Evolutionary conservation across 2,888 invertebrate species (phyloP), one percentile per base, ranked within the genome.

Genomic region (Eilema depressum): DNA sequence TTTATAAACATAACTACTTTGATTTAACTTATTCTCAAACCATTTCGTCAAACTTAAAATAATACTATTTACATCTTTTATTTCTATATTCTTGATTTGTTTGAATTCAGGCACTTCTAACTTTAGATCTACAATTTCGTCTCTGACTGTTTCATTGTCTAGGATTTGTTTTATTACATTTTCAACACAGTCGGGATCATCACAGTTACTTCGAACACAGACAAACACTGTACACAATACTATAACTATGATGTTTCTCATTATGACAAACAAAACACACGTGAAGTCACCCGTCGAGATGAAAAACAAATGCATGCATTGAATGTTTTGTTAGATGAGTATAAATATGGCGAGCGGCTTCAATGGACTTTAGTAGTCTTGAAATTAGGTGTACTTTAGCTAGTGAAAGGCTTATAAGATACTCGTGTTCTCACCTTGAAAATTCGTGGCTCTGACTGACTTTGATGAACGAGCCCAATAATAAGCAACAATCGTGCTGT

Each of bases 291-390:
- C 78, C 66, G 76, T 87, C 87, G 78, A 74, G 88, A 77, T 84
- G 80, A 79, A 81, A 87, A 84, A 89, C 90, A 89, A 93, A 90
- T 93, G 93, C 88, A 87, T 77, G 79, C 70, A 76, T 79, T 73
- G 72, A 80, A 82, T 75, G 74, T 74, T 75, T 64, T 70, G 68
- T 72, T 78, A 41, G 75, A 73, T 64, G 66, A 75, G 77, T 28
- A 62, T 66, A 66, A 26, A 64, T 65, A 67, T 20, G 41, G 53
- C 7, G 10, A 30, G 56, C n/a, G 1, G 33, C 41, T 8, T 23
- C 17, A 65, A 33, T 68, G 23, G 26, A 71, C 74, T 53, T 73
- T 76, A 75, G 26, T 4, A 0, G 0, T 33, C 11, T 64, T 33
- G 28, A 0, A 1, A 61, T 77, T 77, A 74, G 65, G 77, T 75